These are phyloP conservation scores for Drosophila gunungcola DNA, from an alignment of 1,140 invertebrate genomes.

Conservation along the genomic window DNA sequence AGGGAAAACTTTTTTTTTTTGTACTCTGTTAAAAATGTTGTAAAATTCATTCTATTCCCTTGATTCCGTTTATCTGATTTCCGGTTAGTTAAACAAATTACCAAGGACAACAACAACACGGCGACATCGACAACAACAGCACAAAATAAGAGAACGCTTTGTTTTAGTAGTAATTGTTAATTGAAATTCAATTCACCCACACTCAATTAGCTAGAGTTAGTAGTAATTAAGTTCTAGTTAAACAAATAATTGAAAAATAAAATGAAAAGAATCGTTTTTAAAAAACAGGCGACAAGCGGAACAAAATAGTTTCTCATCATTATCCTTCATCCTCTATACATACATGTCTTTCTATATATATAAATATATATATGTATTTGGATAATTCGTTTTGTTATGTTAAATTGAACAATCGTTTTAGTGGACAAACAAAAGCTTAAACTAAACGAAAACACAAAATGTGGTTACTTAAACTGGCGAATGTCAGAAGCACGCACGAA, in stretches of 20 bases:
- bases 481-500: slow-evolving; percentile 36
- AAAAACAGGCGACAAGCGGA: slow-evolving; percentile 85
- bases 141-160: slow-evolving; percentile 41
- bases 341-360: slow-evolving; percentile 31
- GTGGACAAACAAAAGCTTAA: slow-evolving; percentile 40
- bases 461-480: slow-evolving; percentile 17
- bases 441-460: slow-evolving; percentile 27
- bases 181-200: slow-evolving; percentile 43
- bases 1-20: too few species aligned
- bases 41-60: slow-evolving; percentile 3
- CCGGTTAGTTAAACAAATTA: slow-evolving; percentile 64
- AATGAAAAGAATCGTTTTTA: slow-evolving; percentile 62
- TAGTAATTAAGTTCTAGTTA: slow-evolving; percentile 57
- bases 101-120: slow-evolving; percentile 39
- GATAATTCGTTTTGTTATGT: slow-evolving; percentile 45
- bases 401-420: slow-evolving; percentile 40
- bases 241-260: slow-evolving; percentile 55
- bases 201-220: slow-evolving; percentile 70
- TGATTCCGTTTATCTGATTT: slow-evolving; percentile 6
- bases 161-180: slow-evolving; percentile 48
- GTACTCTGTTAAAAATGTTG: background rate
- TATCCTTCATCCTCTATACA: slow-evolving; percentile 46
- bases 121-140: slow-evolving; percentile 31
- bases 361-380: slow-evolving; percentile 17
- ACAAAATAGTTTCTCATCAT: slow-evolving; percentile 84